These are phyloP conservation scores for Polydrusus cervinus DNA, from an alignment of 2,888 invertebrate species.

Conservation along the genomic window DNA sequence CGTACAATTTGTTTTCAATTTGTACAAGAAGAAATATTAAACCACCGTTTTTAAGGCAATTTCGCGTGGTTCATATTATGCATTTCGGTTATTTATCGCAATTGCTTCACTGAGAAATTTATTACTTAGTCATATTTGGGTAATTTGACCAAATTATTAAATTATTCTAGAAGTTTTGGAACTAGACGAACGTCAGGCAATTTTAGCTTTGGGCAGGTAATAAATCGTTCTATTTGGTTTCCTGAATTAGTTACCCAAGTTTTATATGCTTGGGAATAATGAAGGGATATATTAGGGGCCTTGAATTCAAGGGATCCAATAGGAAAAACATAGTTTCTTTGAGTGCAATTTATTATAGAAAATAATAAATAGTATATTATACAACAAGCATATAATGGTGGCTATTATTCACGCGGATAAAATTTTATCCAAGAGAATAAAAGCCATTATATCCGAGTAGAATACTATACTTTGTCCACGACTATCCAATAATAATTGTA, in stretches of 20 bases:
- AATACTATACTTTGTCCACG: no score
- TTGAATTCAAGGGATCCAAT: no score
- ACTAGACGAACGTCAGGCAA: slow-evolving; percentile 9
- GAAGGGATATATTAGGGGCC: no score
- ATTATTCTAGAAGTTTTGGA: slow-evolving; percentile 30
- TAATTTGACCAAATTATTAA: slow-evolving; percentile 46
- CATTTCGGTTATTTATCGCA: slow-evolving; percentile 44
- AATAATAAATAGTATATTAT: no score
- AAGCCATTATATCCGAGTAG: no score
- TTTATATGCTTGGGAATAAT: no score
- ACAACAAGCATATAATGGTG: no score
- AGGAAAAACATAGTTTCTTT: no score
- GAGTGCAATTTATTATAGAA: no score
- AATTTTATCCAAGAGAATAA: no score
- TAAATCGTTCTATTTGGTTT: slow-evolving; percentile 17
- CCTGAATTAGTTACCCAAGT: neutral
- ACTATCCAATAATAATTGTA: no score
- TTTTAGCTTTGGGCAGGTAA: slow-evolving; percentile 8
- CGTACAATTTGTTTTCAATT: slow-evolving; percentile 62
- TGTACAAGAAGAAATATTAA: slow-evolving; percentile 59
- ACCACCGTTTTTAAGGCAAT: slow-evolving; percentile 59
- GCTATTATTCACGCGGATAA: no score
- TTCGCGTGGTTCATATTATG: slow-evolving; percentile 58
- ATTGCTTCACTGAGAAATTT: slow-evolving; percentile 35
- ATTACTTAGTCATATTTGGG: slow-evolving; percentile 43